Evolutionary conservation across 1,140 invertebrate genomes (phyloP).

Genomic region (Asbolus verrucosus): DNA sequence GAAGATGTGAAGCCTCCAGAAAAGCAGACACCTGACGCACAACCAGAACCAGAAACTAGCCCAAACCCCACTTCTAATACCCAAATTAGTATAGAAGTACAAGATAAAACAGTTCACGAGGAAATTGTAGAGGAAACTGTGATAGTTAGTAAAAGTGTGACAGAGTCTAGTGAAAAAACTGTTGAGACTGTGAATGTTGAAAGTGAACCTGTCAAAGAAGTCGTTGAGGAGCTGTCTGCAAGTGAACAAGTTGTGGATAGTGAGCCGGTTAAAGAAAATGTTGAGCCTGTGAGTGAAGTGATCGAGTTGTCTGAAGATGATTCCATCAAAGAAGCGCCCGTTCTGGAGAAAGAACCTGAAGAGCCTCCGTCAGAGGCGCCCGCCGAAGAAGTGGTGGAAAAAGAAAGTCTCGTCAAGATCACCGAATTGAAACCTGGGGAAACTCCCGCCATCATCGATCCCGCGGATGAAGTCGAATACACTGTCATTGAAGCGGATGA

Average conservation of each 20-base stretch:
- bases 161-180: neutral
- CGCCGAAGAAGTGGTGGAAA: neutral
- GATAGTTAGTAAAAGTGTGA: neutral
- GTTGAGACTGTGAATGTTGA: neutral
- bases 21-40: neutral
- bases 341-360: no score
- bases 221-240: neutral
- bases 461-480: slow-evolving; percentile 15
- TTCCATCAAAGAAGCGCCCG: neutral
- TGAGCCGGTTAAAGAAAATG: slow-evolving; percentile 1
- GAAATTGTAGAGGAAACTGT: no score
- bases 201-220: slow-evolving; percentile 5
- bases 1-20: neutral
- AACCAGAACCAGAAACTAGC: neutral
- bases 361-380: neutral
- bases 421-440: slow-evolving; percentile 2
- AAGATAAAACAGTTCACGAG: no score
- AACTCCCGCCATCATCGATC: neutral
- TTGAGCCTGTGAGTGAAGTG: slow-evolving; percentile 14
- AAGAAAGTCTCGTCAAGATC: slow-evolving; percentile 14
- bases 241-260: no score
- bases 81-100: no score
- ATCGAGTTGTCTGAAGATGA: no score
- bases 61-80: no score
- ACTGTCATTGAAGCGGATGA: slow-evolving; percentile 44